These are phyloP conservation scores for Ips nitidus DNA, from an alignment of 1,140 invertebrate species.

Conservation along the genomic window DNA sequence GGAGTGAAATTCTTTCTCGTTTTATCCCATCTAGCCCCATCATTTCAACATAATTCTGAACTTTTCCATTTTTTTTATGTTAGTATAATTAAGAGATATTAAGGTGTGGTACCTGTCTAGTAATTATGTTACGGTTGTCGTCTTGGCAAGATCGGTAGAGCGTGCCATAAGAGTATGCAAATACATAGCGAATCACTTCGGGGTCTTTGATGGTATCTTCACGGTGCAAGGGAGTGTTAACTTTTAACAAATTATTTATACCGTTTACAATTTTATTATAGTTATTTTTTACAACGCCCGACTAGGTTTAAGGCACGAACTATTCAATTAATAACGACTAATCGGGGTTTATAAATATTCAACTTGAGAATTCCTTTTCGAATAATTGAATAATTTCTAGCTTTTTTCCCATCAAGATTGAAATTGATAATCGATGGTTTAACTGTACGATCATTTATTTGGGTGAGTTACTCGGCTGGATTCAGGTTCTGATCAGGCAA, in stretches of 20 bases:
- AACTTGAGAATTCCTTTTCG: too few species aligned
- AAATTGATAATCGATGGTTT: too few species aligned
- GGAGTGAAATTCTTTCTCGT: neutral
- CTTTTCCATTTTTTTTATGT: neutral
- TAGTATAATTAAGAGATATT: neutral
- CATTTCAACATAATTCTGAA: neutral
- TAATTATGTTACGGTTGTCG: neutral
- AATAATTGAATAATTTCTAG: too few species aligned
- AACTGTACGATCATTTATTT: too few species aligned
- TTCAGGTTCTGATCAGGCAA: too few species aligned
- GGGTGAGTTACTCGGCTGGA: too few species aligned
- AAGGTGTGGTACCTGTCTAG: constrained; percentile 4
- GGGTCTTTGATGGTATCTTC: constrained; percentile 1
- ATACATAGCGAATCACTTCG: neutral
- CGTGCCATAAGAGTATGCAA: neutral
- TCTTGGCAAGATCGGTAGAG: neutral
- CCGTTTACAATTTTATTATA: neutral
- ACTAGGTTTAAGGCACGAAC: too few species aligned
- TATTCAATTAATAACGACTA: too few species aligned
- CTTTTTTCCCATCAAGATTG: too few species aligned
- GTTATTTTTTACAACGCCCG: too few species aligned
- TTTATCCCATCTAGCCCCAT: too few species aligned
- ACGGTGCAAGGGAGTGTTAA: neutral
- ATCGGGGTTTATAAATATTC: too few species aligned
- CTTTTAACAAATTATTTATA: neutral